Percentiles rank a stretch among this genome's conserved stretches.
These are phyloP conservation scores for Bombus superbus DNA, from an alignment of 1,140 invertebrate species.

Conservation along the genomic window DNA sequence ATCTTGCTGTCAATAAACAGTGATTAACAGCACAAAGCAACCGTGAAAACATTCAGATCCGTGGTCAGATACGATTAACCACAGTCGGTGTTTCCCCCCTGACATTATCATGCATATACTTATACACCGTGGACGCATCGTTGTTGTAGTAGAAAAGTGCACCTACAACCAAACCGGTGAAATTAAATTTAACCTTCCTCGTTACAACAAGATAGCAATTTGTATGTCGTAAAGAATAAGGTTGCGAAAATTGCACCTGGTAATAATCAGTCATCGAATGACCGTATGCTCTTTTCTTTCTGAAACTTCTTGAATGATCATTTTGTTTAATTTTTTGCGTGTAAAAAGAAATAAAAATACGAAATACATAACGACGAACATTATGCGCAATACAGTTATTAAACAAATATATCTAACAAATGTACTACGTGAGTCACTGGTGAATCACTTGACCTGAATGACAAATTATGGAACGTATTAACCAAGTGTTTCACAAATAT, in stretches of 20 bases:
- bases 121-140: not conserved
- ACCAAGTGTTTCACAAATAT: not conserved
- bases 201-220: slow-evolving; percentile 2
- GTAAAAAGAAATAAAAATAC: not conserved
- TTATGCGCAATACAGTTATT: not conserved
- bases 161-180: not conserved
- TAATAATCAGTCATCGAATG: slow-evolving; percentile 3
- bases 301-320: not conserved
- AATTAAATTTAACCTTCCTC: slow-evolving; percentile 28
- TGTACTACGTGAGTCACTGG: not conserved
- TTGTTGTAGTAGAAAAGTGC: not conserved
- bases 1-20: slow-evolving; percentile 23
- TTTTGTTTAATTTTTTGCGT: not conserved
- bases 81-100: slow-evolving; percentile 14
- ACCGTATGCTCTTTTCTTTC: not conserved
- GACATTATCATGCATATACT: not conserved
- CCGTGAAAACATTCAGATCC: slow-evolving; percentile 47
- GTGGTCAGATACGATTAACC: slow-evolving; percentile 28
- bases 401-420: not conserved
- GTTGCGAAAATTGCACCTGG: slow-evolving; percentile 31
- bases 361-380: not conserved
- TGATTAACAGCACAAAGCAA: slow-evolving; percentile 42
- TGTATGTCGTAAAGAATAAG: slow-evolving; percentile 19
- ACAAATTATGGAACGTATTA: not conserved
- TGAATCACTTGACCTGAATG: not conserved